A percentile compares a stretch with the other conserved stretches of the same genome.
phyloP scores from a whole-genome alignment of 2,888 invertebrate genomes.

The Macrophya alboannulata region DNA sequence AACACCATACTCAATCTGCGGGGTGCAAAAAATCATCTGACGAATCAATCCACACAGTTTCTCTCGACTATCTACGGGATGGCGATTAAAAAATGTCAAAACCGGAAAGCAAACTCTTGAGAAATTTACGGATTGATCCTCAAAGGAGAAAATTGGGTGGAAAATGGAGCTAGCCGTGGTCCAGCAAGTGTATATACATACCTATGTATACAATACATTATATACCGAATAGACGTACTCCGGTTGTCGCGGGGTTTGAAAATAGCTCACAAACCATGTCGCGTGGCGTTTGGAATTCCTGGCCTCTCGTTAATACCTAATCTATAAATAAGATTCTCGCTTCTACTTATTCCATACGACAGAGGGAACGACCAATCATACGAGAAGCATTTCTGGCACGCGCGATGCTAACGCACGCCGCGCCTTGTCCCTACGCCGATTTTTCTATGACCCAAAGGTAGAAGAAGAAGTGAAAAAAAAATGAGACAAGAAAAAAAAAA shows the following conservation, averaged over 20 bases:
- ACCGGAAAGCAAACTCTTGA: neutral
- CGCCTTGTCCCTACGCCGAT: neutral
- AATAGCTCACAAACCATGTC: slow-evolving; percentile 57
- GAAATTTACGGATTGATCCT: neutral
- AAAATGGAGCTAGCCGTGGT: neutral
- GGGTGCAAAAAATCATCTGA: neutral
- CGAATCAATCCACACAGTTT: neutral
- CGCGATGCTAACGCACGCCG: neutral
- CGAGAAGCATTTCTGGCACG: slow-evolving; percentile 52
- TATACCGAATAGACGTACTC: neutral
- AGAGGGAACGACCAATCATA: slow-evolving; percentile 56
- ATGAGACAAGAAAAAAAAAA: neutral
- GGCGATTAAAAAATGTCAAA: neutral
- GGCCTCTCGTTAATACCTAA: slow-evolving; percentile 58
- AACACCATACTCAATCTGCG: neutral
- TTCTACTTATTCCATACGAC: slow-evolving; percentile 56
- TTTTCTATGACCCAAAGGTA: neutral
- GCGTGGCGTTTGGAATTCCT: slow-evolving; percentile 57
- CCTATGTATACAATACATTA: slow-evolving; percentile 18
- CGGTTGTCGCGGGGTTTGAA: slow-evolving; percentile 53
- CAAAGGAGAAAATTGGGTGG: neutral
- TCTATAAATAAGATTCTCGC: slow-evolving; percentile 57
- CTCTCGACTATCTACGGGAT: neutral
- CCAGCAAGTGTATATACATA: neutral
- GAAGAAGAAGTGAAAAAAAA: neutral